These are phyloP conservation scores for Vulpes vulpes DNA, from an alignment of 2,113 vertebrate species.

Conservation along the genomic window DNA sequence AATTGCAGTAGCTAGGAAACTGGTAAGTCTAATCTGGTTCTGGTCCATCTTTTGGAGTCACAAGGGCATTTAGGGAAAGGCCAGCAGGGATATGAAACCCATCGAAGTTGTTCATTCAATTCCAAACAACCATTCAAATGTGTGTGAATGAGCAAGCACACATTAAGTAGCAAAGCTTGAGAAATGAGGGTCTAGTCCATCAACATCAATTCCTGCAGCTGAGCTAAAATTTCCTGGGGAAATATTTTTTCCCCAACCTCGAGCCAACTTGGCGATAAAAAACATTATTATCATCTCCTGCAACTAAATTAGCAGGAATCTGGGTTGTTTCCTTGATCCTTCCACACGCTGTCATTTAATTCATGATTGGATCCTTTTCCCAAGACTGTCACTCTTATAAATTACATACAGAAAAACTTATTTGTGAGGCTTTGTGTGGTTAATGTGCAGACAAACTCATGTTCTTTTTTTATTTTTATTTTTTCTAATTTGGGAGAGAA, in stretches of 20 bases:
- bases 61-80: constrained; percentile 53
- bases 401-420: constrained; percentile 7
- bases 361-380: constrained; percentile 47
- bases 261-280: constrained; percentile 69
- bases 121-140: neutral
- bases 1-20: constrained; percentile 40
- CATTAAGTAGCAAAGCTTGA: neutral
- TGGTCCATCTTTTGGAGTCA: constrained; percentile 57
- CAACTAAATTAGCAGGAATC: constrained; percentile 67
- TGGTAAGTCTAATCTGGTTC: constrained; percentile 16
- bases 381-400: constrained; percentile 36
- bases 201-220: constrained; percentile 54
- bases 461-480: neutral
- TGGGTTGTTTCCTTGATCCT: constrained; percentile 51
- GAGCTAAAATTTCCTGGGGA: constrained; percentile 69
- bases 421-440: neutral
- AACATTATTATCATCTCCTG: constrained; percentile 52
- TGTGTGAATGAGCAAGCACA: neutral
- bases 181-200: neutral
- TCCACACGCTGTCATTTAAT: constrained; percentile 49
- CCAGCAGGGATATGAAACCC: constrained; percentile 31
- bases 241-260: constrained; percentile 62
- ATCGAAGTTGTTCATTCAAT: constrained; percentile 58
- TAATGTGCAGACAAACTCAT: neutral
- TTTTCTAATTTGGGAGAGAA: constrained; percentile 37